Base-by-base conservation (phyloP, 2,888 invertebrate species). In the Opisthograptis luteolata region DNA sequence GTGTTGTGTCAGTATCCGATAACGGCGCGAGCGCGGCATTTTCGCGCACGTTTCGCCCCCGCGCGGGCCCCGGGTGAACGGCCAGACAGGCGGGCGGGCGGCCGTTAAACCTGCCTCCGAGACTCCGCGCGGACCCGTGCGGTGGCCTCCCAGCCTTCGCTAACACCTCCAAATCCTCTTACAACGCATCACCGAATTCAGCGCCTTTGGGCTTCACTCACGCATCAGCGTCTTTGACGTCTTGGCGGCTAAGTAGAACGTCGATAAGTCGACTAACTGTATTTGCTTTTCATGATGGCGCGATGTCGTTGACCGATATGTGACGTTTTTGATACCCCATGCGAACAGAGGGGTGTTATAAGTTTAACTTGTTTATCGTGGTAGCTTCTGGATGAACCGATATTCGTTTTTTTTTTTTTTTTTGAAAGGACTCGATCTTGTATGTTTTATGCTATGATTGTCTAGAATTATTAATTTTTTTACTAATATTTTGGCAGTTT, bases 31-130 rank as follows among this genome's bases (percentile, higher is more conserved):
- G 84, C 87, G 86, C 87, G 81, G 70, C 72, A 81, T 85, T 87
- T 87, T 87, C 87, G 87, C 85, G 84, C 84, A 76, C 76, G 78
- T 75, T 81, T 77, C 72, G 80, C 80, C 81, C 84, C 87, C 84
- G 83, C 82, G 76, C 80, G 87, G 84, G 84, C 86, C 87, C 70
- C 87, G 89, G 89, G 88, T 90, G 87, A 90, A 90, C 82, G 90
- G 86, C 89, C 90, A 89, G 90, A 89, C 90, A 81, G 83, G 73
- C 82, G 79, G 83, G 76, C 82, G 84, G 83, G 78, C 86, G 87
- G 89, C 87, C 90, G 87, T 87, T 89, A 88, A 87, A 88, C 89
- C 83, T 88, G 84, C 81, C 77, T 73, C 73, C 72, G 81, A 78
- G 47, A 47, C 53, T 78, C 72, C 74, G 79, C 74, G 79, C 42